Evolutionary conservation across 2,113 vertebrate species (phyloP).

Genomic region (Chloropsis cyanopogon): DNA sequence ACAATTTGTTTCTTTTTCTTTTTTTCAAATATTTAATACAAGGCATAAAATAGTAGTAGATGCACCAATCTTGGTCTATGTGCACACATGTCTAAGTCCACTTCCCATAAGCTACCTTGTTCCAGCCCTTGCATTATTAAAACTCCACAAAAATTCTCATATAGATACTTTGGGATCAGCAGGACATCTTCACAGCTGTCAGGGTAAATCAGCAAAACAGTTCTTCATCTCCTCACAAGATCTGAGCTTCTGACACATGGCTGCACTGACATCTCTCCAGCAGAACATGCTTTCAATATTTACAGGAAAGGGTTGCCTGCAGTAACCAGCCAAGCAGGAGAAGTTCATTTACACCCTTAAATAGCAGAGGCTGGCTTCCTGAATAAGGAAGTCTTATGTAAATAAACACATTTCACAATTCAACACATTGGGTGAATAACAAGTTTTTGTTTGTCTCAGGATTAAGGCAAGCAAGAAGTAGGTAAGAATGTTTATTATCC

Average conservation of each 20-base stretch:
- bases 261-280: not conserved
- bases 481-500: not conserved
- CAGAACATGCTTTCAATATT: not conserved
- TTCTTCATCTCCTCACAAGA: not conserved
- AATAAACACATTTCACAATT: constrained; percentile 52
- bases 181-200: not conserved
- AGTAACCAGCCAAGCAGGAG: constrained; percentile 9
- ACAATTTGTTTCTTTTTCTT: not conserved
- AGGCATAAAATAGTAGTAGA: not conserved
- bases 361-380: constrained; percentile 45
- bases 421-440: not conserved
- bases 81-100: not conserved
- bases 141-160: not conserved
- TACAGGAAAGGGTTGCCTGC: constrained; percentile 42
- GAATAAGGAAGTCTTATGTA: constrained; percentile 38
- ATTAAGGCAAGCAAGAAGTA: not conserved
- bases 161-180: not conserved
- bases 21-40: not conserved
- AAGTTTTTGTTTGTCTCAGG: not conserved
- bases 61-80: not conserved
- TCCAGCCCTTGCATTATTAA: not conserved
- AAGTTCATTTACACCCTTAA: constrained; percentile 37
- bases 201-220: not conserved
- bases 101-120: not conserved
- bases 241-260: not conserved